phyloP scores from a whole-genome alignment of 2,888 invertebrate species.

The Timema podura region DNA sequence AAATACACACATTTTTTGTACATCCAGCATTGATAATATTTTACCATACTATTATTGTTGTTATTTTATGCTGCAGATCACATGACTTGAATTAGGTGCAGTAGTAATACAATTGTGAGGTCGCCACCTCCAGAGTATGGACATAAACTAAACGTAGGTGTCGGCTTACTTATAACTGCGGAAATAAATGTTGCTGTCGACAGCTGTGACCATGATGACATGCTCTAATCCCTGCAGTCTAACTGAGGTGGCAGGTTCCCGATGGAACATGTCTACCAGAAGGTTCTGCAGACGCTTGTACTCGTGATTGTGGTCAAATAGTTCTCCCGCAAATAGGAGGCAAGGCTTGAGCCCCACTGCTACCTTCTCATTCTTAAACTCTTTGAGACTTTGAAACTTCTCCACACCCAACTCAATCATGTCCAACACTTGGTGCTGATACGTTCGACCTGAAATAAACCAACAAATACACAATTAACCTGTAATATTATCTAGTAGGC shows the following conservation, averaged over 20 bases:
- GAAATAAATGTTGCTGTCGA: slow-evolving; percentile 72
- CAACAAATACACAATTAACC: too few species aligned
- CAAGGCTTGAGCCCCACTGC: slow-evolving; percentile 84
- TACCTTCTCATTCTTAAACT: slow-evolving; percentile 75
- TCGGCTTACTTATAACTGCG: slow-evolving; percentile 58
- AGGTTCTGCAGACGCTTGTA: slow-evolving; percentile 81
- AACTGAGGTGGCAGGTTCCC: slow-evolving; percentile 74
- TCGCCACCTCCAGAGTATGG: too few species aligned
- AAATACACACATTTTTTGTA: too few species aligned
- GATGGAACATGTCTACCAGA: slow-evolving; percentile 88
- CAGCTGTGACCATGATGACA: slow-evolving; percentile 82
- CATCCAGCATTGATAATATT: too few species aligned
- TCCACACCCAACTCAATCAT: slow-evolving; percentile 95
- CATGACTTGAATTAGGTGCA: too few species aligned
- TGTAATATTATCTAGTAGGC: too few species aligned
- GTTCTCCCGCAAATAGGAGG: slow-evolving; percentile 85
- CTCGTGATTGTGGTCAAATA: slow-evolving; percentile 80
- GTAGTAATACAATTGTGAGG: too few species aligned
- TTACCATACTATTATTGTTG: too few species aligned
- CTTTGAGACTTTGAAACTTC: slow-evolving; percentile 70
- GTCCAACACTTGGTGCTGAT: slow-evolving; percentile 85
- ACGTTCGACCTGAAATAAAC: slow-evolving; percentile 61
- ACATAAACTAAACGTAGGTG: too few species aligned
- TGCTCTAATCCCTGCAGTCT: slow-evolving; percentile 92
- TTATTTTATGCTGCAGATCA: too few species aligned